phyloP scores from a whole-genome alignment of 2,113 vertebrate genomes.

The Protobothrops mucrosquamatus region DNA sequence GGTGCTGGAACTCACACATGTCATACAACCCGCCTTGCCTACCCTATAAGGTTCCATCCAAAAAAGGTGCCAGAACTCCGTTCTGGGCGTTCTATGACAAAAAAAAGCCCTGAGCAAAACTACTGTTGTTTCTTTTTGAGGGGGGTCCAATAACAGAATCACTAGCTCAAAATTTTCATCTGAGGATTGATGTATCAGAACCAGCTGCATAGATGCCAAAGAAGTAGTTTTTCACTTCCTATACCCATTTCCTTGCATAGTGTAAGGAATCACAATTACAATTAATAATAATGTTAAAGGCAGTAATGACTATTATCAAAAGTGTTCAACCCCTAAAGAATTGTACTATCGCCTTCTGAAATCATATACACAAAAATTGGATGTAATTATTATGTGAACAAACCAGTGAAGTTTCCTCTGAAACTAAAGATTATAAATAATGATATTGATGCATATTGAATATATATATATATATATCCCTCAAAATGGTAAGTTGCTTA shows the following conservation, averaged over 20 bases:
- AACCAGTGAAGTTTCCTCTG: conserved; percentile 44
- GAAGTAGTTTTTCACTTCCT: conserved; percentile 52
- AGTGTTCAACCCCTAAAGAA: conserved; percentile 50
- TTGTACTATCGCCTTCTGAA: conserved; percentile 11
- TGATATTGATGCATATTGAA: background rate
- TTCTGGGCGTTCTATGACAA: too few relatives aligned
- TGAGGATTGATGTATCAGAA: background rate
- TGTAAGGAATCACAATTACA: conserved; percentile 56
- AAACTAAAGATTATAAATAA: conserved; percentile 16
- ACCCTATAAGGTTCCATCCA: too few relatives aligned
- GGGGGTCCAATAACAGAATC: background rate
- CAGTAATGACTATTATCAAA: conserved; percentile 54
- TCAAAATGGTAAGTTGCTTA: background rate
- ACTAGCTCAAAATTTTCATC: background rate
- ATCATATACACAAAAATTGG: conserved; percentile 16
- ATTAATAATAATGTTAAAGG: conserved; percentile 57
- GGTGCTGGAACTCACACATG: too few relatives aligned
- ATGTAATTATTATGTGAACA: conserved; percentile 33
- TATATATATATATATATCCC: too few relatives aligned
- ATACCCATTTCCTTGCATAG: conserved; percentile 45
- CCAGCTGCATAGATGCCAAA: conserved; percentile 51
- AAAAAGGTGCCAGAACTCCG: too few relatives aligned
- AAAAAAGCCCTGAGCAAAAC: background rate
- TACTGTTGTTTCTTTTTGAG: background rate
- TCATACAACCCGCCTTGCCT: too few relatives aligned